Percentiles rank a stretch among this genome's conserved stretches.
These are phyloP conservation scores for Odontamblyopus lacepedii DNA, from an alignment of 2,797 vertebrate species.

Conservation along the genomic window DNA sequence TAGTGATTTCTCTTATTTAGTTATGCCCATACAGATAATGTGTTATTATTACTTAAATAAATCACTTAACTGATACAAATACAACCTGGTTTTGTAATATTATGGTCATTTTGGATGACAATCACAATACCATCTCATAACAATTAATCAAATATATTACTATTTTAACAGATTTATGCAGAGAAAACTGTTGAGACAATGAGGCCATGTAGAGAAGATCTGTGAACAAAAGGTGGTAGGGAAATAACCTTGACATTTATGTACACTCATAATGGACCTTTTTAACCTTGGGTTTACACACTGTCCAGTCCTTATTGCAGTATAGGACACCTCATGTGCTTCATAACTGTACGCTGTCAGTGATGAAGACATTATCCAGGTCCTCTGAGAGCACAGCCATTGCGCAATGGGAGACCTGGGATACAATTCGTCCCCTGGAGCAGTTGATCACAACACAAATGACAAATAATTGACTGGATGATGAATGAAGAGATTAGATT, in stretches of 20 bases:
- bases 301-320: slow-evolving; percentile 32
- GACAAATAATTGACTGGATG: slow-evolving; percentile 80
- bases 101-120: not conserved
- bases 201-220: not conserved
- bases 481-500: slow-evolving; percentile 78
- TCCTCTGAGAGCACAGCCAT: slow-evolving; percentile 66
- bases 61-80: not conserved
- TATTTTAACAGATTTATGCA: not conserved
- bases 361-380: slow-evolving; percentile 54
- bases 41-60: not conserved
- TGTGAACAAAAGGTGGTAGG: not conserved
- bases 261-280: not conserved
- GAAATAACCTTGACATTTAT: not conserved
- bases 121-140: not conserved
- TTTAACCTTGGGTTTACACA: slow-evolving; percentile 33
- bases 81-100: not conserved
- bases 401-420: slow-evolving; percentile 56
- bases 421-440: slow-evolving; percentile 68
- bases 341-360: slow-evolving; percentile 45
- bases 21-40: not conserved
- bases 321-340: slow-evolving; percentile 47
- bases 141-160: not conserved
- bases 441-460: slow-evolving; percentile 78
- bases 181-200: not conserved
- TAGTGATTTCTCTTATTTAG: not conserved